Evolutionary conservation across 2,888 invertebrate genomes (phyloP).

Genomic region (Dicroscelio sp.): DNA sequence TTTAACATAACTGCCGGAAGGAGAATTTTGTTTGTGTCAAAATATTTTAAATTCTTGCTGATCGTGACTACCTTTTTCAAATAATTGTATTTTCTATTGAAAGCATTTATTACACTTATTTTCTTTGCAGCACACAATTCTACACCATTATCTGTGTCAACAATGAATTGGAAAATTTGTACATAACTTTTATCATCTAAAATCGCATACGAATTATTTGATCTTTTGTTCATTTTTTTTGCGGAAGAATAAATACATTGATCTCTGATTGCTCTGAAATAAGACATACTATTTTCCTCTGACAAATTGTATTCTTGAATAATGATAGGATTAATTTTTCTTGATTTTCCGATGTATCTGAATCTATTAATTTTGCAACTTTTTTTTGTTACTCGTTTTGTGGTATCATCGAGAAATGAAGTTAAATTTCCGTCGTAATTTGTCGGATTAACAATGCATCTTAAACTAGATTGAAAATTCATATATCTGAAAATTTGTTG

Average conservation of each 20-base stretch:
- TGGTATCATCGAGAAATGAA: neutral
- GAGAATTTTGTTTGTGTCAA: neutral
- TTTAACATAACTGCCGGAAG: neutral
- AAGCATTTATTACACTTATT: neutral
- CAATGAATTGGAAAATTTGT: neutral
- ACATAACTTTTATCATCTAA: neutral
- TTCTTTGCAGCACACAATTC: slow-evolving; percentile 1
- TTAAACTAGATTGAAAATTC: neutral
- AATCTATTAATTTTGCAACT: neutral
- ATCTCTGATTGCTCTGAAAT: neutral
- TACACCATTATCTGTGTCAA: neutral
- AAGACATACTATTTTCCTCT: neutral
- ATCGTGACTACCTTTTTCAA: neutral
- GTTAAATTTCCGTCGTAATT: neutral
- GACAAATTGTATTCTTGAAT: neutral
- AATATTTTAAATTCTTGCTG: neutral
- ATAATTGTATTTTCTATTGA: neutral
- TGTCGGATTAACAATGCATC: neutral
- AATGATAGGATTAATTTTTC: neutral
- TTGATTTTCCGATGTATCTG: neutral
- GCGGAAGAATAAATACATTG: neutral
- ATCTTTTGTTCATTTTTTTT: neutral
- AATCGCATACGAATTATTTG: neutral
- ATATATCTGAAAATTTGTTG: neutral
- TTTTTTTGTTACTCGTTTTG: neutral